These are phyloP conservation scores for Lumbricus terrestris DNA, from an alignment of 2,888 invertebrate species.

Conservation along the genomic window DNA sequence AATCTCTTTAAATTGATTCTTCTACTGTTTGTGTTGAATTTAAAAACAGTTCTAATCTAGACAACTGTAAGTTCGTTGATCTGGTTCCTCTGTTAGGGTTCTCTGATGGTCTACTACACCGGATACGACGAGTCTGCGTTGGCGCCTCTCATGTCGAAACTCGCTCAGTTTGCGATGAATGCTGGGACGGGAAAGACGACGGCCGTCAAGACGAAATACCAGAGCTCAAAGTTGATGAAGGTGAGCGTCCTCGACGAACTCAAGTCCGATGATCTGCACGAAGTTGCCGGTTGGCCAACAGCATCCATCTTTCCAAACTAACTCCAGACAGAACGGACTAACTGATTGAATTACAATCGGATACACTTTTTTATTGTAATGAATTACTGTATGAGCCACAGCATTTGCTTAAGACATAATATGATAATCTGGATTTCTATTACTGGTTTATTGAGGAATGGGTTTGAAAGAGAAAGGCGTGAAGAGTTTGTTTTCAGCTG, in stretches of 20 bases:
- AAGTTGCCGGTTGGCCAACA: neutral
- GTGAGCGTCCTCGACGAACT: constrained; percentile 36
- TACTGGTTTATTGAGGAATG: neutral
- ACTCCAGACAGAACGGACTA: neutral
- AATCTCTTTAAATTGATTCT: neutral
- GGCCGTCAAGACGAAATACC: constrained; percentile 60
- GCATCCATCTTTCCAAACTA: neutral
- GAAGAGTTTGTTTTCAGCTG: neutral
- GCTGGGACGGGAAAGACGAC: constrained; percentile 68
- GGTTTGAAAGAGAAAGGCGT: too few species aligned
- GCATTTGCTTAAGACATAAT: neutral
- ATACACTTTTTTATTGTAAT: neutral
- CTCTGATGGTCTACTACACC: constrained; percentile 72
- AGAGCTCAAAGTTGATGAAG: constrained; percentile 57
- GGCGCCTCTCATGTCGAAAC: constrained; percentile 68
- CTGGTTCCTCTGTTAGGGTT: neutral
- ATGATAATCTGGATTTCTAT: neutral
- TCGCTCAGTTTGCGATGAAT: constrained; percentile 71
- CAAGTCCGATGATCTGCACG: neutral
- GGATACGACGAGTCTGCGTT: constrained; percentile 72
- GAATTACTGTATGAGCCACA: neutral
- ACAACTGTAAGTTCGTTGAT: neutral
- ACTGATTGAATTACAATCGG: neutral
- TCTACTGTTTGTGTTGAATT: neutral
- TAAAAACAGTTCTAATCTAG: too few species aligned